A percentile compares a stretch with the other conserved stretches of the same genome.
Conservation (phyloP, 2,797 vertebrate species). For the Champsocephalus esox region DNA sequence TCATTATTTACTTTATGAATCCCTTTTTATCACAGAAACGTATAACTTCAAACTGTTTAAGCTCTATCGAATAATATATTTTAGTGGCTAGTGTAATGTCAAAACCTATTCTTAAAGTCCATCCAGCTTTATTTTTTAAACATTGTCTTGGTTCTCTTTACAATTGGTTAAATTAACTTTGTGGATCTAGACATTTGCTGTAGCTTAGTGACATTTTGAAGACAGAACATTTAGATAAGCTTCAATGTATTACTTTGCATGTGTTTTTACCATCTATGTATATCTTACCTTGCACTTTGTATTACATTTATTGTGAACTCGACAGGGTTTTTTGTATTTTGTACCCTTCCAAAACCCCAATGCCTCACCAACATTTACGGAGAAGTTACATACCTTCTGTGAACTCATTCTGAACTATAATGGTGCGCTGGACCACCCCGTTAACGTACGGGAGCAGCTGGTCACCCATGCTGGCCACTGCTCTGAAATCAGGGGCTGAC, state of each 20-base stretch:
- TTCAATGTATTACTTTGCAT: background rate
- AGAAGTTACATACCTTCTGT: slow-evolving; percentile 95
- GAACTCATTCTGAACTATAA: slow-evolving; percentile 91
- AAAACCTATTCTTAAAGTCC: background rate
- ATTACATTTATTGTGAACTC: slow-evolving; percentile 15
- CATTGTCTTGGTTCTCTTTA: background rate
- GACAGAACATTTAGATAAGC: background rate
- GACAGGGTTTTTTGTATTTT: slow-evolving; percentile 5
- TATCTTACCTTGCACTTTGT: slow-evolving; percentile 33
- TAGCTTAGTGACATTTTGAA: background rate
- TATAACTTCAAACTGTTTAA: background rate
- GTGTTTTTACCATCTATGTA: background rate
- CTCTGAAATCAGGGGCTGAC: slow-evolving; percentile 87
- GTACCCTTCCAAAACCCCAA: slow-evolving; percentile 39
- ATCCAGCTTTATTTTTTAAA: background rate
- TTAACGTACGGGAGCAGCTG: slow-evolving; percentile 89
- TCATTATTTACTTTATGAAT: too few relatives aligned
- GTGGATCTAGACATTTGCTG: background rate
- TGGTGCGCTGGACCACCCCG: slow-evolving; percentile 89
- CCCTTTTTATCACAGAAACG: background rate
- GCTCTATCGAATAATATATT: background rate
- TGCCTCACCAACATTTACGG: slow-evolving; percentile 54
- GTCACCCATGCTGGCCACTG: slow-evolving; percentile 85
- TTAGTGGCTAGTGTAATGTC: background rate
- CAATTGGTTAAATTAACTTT: background rate